A percentile compares a stretch with the other conserved stretches of the same genome.
These are phyloP conservation scores for Brotula barbata DNA, from an alignment of 2,797 vertebrate genomes.

Conservation along the genomic window DNA sequence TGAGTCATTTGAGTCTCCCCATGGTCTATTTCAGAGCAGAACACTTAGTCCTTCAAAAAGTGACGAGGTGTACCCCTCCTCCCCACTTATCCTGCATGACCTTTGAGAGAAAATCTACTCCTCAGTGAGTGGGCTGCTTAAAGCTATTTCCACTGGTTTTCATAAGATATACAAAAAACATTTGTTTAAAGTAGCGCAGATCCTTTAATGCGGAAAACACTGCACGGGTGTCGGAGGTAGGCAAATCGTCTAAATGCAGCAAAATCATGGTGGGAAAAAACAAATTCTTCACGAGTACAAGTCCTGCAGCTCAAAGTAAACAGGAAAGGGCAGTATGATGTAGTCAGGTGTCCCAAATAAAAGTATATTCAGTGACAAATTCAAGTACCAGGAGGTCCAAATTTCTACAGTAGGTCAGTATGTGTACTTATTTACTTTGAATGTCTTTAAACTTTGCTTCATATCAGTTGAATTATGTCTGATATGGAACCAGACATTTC, in stretches of 20 bases:
- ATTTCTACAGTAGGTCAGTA: too few relatives aligned
- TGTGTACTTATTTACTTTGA: too few relatives aligned
- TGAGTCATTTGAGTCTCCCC: constrained; percentile 82
- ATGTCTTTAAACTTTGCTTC: neutral
- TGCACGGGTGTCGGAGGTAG: too few relatives aligned
- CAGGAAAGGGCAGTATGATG: too few relatives aligned
- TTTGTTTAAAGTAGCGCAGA: constrained; percentile 46
- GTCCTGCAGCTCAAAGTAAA: too few relatives aligned
- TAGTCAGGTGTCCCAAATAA: too few relatives aligned
- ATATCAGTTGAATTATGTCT: constrained; percentile 7
- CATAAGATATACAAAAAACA: constrained; percentile 17
- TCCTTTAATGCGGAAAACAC: constrained; percentile 13
- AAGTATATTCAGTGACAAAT: too few relatives aligned
- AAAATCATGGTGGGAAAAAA: too few relatives aligned
- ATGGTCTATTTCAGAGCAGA: constrained; percentile 76
- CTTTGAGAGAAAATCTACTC: constrained; percentile 67
- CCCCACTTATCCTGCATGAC: constrained; percentile 64
- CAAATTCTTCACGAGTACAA: too few relatives aligned
- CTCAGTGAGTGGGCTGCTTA: constrained; percentile 56
- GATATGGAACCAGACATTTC: neutral
- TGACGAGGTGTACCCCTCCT: constrained; percentile 69
- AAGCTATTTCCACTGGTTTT: constrained; percentile 39
- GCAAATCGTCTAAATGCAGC: too few relatives aligned
- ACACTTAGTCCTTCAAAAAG: constrained; percentile 81
- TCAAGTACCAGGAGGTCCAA: too few relatives aligned